Base-by-base conservation (phyloP, 2,797 vertebrate genomes). In the Natrix natrix region DNA sequence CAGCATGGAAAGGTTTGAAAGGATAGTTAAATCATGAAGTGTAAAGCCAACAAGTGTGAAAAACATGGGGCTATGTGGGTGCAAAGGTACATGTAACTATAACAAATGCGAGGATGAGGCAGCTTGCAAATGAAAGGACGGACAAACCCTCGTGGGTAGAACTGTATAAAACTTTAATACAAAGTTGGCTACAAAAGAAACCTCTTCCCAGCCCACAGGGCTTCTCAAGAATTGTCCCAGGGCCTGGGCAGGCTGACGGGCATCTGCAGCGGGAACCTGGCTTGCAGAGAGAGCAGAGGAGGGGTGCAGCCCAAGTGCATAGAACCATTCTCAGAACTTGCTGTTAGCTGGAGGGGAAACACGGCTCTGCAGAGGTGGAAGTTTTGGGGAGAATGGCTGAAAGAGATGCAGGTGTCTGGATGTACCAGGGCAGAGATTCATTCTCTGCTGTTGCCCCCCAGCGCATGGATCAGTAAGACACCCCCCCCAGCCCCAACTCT, bases 121-220 rank as follows among this genome's bases (percentile, higher is more conserved):
- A 7, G 24, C 37, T 74, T 54, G 59, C 4, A 5, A 4, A 12
- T 14, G 3, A 48, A 48, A 48, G 28, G 55, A 87, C 5, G 32
- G 56, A 26, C 32, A 37, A 43, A n/a, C 26, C 5, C 37, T 86
- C 55, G 0, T 55, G 59, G 91, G 61, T 91, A 93, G 95, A 97
- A 96, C 86, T 6, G 91, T 90, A 95, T 93, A 96, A 92, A 96
- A 95, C 92, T 97, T 96, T 97, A 96, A 96, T 96, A 95, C 48
- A 94, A 97, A 94, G 92, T 93, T 12, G 43, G 63, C 74, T 92
- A 94, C 92, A 55, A 20, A 90, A 91, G 63, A 69, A 90, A 74
- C 8, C 24, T n/a, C 74, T 55, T 91, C 26, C 87, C 89, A 87
- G 78, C 86, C 90, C 59, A 11, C 88, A 55, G 32, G 14, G 14